Evolutionary conservation across 2,797 vertebrate species (phyloP), one percentile per base, ranked within the genome.

Genomic region (Austrolebias charrua): DNA sequence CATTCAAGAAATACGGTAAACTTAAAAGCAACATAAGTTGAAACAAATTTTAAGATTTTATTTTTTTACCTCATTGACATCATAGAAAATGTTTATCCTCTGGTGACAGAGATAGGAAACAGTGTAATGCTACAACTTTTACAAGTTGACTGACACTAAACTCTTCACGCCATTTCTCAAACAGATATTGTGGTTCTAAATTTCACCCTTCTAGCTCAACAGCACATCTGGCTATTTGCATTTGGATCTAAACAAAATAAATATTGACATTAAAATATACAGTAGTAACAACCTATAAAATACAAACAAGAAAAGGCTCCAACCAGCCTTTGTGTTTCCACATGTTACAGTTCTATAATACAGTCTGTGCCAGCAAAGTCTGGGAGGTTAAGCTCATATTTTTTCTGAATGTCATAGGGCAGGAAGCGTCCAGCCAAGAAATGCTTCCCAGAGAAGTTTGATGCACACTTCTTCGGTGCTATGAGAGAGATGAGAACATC

Each of bases 371-470:
- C 96, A 0, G 94, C 85, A 73, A 94, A 98, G 8, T 93, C 92
- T 1, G 96, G 97, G 35, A 94, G 92, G 84, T 95, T 95, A 58
- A 98, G 93, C 61, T 95, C 95, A 0, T 95, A 98, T 87, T 97
- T 98, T 82, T 95, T 96, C 90, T 95, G 95, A 83, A 98, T 90
- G 29, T 98, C 96, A 19, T 95, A 95, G 0, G 97, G 96, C 71
- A 98, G 92, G 88, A 96, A 98, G 19, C 97, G 92, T 58, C 96
- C 96, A 0, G 95, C 96, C 81, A 98, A 92, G 54, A 96, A 95
- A 86, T 98, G 97, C 84, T 95, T 95, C 63, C 96, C 97, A 0
- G 92, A 90, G 85, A 98, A 98, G 69, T 91, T 92, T 1, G 85
- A 73, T 2, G 96, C 93, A 0, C 96, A 97, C 67, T 91, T 93